A percentile compares a stretch with the other conserved stretches of the same genome.
phyloP scores from a whole-genome alignment of 2,113 vertebrate genomes.

The Himantopus leucocephalus region DNA sequence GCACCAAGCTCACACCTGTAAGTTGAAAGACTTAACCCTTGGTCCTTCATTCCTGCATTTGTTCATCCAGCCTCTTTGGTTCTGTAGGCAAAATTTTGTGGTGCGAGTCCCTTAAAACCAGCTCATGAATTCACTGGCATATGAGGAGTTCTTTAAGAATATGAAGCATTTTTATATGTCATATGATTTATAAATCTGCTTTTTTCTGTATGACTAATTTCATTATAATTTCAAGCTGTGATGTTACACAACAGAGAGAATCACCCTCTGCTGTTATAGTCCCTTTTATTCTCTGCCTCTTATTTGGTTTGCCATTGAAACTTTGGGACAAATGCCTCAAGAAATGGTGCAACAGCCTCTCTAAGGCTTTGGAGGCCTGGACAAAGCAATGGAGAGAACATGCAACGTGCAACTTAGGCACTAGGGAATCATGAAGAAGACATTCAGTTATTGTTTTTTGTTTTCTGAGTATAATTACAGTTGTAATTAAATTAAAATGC shows the following conservation, averaged over 20 bases:
- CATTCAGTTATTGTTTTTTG: slow-evolving; percentile 41
- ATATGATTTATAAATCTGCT: slow-evolving; percentile 19
- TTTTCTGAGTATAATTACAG: slow-evolving; percentile 19
- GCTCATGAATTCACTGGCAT: neutral
- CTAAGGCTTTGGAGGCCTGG: slow-evolving; percentile 40
- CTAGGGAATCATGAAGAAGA: slow-evolving; percentile 44
- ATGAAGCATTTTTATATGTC: slow-evolving; percentile 4
- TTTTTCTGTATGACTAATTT: slow-evolving; percentile 34
- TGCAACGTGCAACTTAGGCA: slow-evolving; percentile 28
- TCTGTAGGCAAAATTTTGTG: neutral
- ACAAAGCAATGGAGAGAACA: slow-evolving; percentile 47
- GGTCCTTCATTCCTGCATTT: neutral
- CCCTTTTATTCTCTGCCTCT: slow-evolving; percentile 31
- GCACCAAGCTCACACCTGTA: neutral
- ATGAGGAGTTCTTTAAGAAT: neutral
- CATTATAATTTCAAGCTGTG: slow-evolving; percentile 56
- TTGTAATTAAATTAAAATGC: slow-evolving; percentile 1
- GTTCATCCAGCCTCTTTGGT: neutral
- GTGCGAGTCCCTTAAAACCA: neutral
- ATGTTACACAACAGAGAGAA: slow-evolving; percentile 54
- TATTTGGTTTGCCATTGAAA: slow-evolving; percentile 41
- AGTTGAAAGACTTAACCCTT: neutral
- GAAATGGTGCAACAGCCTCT: slow-evolving; percentile 53
- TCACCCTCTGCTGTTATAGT: slow-evolving; percentile 18
- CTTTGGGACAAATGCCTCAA: slow-evolving; percentile 48